Conservation (phyloP, 2,888 invertebrate species). For the Artemia sp. region DNA sequence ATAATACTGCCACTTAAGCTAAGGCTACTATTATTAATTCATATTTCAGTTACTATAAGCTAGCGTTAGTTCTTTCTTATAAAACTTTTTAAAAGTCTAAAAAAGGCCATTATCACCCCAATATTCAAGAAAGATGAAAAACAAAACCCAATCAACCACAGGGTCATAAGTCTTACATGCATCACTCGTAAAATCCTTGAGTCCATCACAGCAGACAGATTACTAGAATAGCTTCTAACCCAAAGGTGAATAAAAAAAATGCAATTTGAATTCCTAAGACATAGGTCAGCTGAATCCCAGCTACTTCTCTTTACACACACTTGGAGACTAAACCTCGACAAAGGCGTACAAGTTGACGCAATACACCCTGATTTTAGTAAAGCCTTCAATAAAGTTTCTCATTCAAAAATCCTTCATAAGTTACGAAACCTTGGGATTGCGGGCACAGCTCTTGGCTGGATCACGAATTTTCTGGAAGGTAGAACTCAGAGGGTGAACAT, state of each 20-base stretch:
- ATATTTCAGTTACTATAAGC: too few relatives aligned
- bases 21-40: too few relatives aligned
- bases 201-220: not conserved
- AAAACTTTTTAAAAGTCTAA: too few relatives aligned
- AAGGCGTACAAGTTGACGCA: not conserved
- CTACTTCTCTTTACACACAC: not conserved
- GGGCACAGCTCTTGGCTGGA: not conserved
- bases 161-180: not conserved
- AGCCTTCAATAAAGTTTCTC: too few relatives aligned
- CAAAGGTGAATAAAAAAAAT: not conserved
- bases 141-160: not conserved
- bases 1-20: too few relatives aligned
- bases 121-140: not conserved
- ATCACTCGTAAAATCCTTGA: not conserved
- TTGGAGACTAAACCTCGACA: not conserved
- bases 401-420: too few relatives aligned
- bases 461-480: too few relatives aligned
- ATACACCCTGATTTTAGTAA: not conserved
- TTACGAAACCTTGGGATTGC: too few relatives aligned
- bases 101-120: not conserved
- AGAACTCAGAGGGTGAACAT: too few relatives aligned
- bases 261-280: not conserved
- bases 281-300: slow-evolving; percentile 5
- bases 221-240: not conserved
- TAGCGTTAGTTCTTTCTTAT: too few relatives aligned